phyloP scores from a whole-genome alignment of 2,888 invertebrate species.

The Asteroscopus sphinx region DNA sequence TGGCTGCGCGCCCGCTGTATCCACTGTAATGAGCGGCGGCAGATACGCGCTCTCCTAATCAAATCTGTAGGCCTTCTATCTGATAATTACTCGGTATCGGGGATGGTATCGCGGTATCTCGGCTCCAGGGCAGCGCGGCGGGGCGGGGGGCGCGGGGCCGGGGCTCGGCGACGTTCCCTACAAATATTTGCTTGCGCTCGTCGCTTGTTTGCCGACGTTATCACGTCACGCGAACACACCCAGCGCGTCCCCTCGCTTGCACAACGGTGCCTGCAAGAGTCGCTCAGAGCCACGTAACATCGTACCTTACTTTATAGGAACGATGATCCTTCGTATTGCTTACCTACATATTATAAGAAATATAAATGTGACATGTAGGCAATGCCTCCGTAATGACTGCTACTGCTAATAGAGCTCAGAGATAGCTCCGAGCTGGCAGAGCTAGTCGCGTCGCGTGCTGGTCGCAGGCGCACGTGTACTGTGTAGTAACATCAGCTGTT shows the following conservation, averaged over 20 bases:
- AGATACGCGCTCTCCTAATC: slow-evolving; percentile 83
- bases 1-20: slow-evolving; percentile 57
- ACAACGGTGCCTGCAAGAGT: slow-evolving; percentile 35
- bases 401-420: background rate
- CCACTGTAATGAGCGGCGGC: slow-evolving; percentile 71
- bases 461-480: slow-evolving; percentile 29
- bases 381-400: background rate
- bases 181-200: slow-evolving; percentile 80
- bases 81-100: slow-evolving; percentile 85
- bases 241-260: slow-evolving; percentile 56
- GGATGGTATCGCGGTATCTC: slow-evolving; percentile 83
- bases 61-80: slow-evolving; percentile 84
- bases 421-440: background rate
- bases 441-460: slow-evolving; percentile 12
- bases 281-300: background rate
- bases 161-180: slow-evolving; percentile 67
- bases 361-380: background rate
- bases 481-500: slow-evolving; percentile 65
- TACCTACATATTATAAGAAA: background rate
- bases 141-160: slow-evolving; percentile 31
- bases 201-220: slow-evolving; percentile 78
- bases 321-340: slow-evolving; percentile 1
- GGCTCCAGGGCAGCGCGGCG: slow-evolving; percentile 60
- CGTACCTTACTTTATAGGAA: background rate
- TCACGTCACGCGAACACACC: slow-evolving; percentile 77